Evolutionary conservation across 1,140 invertebrate species (phyloP), one percentile per base, ranked within the genome.

Genomic region (Cotesia glomerata): DNA sequence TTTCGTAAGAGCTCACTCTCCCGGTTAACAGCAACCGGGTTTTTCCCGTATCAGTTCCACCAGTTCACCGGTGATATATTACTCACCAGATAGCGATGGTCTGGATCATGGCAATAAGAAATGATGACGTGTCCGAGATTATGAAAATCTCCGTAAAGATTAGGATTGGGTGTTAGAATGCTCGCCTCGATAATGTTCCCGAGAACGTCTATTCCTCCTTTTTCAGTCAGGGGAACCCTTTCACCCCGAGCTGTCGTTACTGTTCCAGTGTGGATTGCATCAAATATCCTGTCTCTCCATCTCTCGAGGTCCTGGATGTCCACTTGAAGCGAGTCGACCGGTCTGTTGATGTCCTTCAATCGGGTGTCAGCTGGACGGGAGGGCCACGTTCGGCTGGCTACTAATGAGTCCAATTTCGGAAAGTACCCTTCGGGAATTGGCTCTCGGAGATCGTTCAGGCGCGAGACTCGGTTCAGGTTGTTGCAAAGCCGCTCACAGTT

Each of bases 111-210:
- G 45, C 89, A 87, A 73, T 89, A 92, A 1, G 91, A 90, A 73
- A 94, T 89, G 49, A 91, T 88, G 0, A 92, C 84, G 69, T 91
- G 90, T 1, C 92, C 92, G 74, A 91, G 89, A 82, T 95, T 95
- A 79, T 95, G 93, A 65, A 92, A 79, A 79, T 93, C 90, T n/a
- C 93, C 93, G 75, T 95, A 95, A 58, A 91, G 85, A 8, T 88
- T 88, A 3, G 81, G 83, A 81, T 96, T 94, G 0, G 90, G 89
- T 9, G 92, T 92, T 5, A 95, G 81, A 49, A 90, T 90, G 11
- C 91, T 92, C 0, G 88, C 83, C 83, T 96, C 95, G 74, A 96
- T 88, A 71, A 95, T 90, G 79, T 95, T 94, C 5, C 94, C 94
- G 2, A 96, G 84, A 35, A 92, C 87, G 76, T 97, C 93, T 66